A percentile compares a stretch with the other conserved stretches of the same genome.
Evolutionary conservation across 2,888 invertebrate genomes (phyloP).

Genomic region (Ennomos fuscantarius): DNA sequence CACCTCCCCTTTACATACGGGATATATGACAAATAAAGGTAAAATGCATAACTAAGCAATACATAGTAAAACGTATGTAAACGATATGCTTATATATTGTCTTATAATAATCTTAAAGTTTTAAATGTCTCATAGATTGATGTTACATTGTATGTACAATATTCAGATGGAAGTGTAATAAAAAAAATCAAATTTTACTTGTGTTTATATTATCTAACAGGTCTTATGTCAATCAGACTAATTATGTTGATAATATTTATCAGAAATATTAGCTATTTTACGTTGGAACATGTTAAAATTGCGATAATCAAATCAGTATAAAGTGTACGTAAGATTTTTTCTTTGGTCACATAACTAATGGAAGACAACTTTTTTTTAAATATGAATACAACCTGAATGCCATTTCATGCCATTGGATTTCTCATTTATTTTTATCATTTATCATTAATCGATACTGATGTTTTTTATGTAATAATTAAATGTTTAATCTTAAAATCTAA

Average conservation of each 20-base stretch:
- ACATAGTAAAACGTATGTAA: too few relatives aligned
- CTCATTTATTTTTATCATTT: too few relatives aligned
- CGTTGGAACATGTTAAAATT: neutral
- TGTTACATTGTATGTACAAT: too few relatives aligned
- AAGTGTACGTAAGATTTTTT: slow-evolving; percentile 3
- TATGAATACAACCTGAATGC: neutral
- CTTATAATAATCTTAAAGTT: too few relatives aligned
- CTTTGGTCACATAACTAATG: slow-evolving; percentile 19
- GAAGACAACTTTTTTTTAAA: slow-evolving; percentile 7
- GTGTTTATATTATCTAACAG: slow-evolving; percentile 3
- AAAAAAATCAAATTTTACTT: neutral
- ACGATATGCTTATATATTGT: too few relatives aligned
- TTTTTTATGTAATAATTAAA: too few relatives aligned
- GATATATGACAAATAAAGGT: too few relatives aligned
- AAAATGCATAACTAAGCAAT: too few relatives aligned
- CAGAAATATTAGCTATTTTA: neutral
- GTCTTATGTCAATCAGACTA: neutral
- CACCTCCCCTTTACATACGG: too few relatives aligned
- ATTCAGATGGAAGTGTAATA: neutral
- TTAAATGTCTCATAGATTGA: too few relatives aligned
- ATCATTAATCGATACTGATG: too few relatives aligned
- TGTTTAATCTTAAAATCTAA: too few relatives aligned
- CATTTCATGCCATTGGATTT: neutral
- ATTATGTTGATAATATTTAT: slow-evolving; percentile 1
- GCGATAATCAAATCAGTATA: neutral